phyloP scores from a whole-genome alignment of 1,140 invertebrate species.

The Nasonia vitripennis region DNA sequence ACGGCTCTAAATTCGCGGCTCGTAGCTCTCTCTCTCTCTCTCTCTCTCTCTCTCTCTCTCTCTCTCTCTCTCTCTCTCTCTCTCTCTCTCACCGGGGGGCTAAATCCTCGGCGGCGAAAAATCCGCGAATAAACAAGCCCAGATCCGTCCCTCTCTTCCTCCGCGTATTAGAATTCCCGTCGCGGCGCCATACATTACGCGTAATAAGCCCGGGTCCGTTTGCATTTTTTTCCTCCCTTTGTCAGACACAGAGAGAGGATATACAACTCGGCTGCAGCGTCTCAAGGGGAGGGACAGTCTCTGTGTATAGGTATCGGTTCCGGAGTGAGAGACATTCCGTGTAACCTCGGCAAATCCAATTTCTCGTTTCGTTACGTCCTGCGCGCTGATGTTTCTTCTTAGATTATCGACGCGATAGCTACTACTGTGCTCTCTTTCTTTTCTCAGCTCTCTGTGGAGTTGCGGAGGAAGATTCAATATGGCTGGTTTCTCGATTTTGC shows the following conservation, averaged over 20 bases:
- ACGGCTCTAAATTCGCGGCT: not conserved
- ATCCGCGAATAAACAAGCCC: not conserved
- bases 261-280: not conserved
- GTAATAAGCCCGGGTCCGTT: not conserved
- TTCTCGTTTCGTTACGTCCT: constrained; percentile 35
- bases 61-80: too few species aligned
- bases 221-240: not conserved
- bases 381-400: not conserved
- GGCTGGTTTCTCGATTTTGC: too few species aligned
- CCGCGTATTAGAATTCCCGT: not conserved
- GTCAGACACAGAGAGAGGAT: not conserved
- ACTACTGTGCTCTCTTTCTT: too few species aligned
- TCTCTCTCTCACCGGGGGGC: too few species aligned
- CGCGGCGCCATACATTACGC: not conserved
- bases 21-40: not conserved
- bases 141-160: not conserved
- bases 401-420: not conserved
- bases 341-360: constrained; percentile 39
- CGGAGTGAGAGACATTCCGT: constrained; percentile 14
- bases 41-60: too few species aligned
- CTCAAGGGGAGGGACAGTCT: not conserved
- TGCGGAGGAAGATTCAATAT: too few species aligned
- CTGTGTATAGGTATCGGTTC: not conserved
- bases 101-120: not conserved
- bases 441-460: too few species aligned